Evolutionary conservation across 2,797 vertebrate species (phyloP), one percentile per base, ranked within the genome.

Genomic region (Dicrostonyx torquatus): DNA sequence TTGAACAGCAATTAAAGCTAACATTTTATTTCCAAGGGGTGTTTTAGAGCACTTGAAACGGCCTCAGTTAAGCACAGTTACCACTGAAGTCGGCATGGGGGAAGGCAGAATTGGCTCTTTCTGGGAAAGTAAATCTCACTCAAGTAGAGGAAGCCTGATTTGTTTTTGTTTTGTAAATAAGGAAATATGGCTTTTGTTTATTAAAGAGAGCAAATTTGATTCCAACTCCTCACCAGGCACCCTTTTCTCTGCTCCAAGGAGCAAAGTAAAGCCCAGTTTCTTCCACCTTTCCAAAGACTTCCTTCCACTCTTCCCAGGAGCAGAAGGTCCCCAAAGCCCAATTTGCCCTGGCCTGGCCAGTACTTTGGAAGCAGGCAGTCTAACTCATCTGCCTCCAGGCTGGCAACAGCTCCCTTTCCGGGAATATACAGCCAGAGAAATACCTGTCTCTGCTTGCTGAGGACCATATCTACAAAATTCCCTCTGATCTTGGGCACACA

Each of bases 1-100:
- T 97, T 97, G 96, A 98, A 92, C 94, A 96, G 97, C 97, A 98
- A 98, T 98, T 98, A 98, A 98, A 98, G 90, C 91, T 97, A 94
- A 96, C 85, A 86, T 96, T 98, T 98, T 97, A 97, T 98, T 98
- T 98, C 93, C 95, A 92, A 97, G 94, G 94, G 58, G 62, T 96
- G 92, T 97, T 98, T 98, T 97, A 97, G 94, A 96, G 97, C 96
- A 12, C 98, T 98, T 97, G 95, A 97, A 97, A 95, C 5, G 40
- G 95, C 86, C 95, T 96, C 40, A 53, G 96, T 96, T 94, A 82
- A 80, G 94, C 95, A 96, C 0, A 2, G 89, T 98, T 97, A 94
- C 66, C 60, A 85, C 93, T 50, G 94, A 94, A 95, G 90, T 75
- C 72, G 37, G 72, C 94, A 24, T 12, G 31, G 70, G 79, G 85